Percentiles rank a stretch among this genome's conserved stretches.
phyloP scores from a whole-genome alignment of 2,797 vertebrate genomes.

The Podargus strigoides region DNA sequence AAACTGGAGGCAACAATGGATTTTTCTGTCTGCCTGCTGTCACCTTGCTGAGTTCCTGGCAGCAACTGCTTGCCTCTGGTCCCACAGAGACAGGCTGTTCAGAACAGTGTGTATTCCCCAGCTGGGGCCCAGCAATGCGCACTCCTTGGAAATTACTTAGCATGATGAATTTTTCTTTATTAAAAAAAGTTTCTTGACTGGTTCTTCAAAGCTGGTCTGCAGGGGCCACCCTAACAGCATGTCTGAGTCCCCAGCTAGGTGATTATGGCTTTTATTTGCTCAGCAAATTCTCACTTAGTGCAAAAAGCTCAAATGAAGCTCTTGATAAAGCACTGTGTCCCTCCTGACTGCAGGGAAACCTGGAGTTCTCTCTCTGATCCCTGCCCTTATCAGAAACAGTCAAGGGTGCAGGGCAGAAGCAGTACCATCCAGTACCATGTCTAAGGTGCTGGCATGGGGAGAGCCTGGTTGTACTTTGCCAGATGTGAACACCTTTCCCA shows the following conservation, averaged over 20 bases:
- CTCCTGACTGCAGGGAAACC: not conserved
- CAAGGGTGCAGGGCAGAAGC: not conserved
- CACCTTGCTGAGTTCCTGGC: not conserved
- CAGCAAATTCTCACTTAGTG: not conserved
- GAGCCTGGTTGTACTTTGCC: not conserved
- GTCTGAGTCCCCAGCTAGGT: not conserved
- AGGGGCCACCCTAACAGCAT: not conserved
- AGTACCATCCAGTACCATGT: not conserved
- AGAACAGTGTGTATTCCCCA: not conserved
- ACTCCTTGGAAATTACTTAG: not conserved
- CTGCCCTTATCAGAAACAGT: not conserved
- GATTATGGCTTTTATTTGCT: not conserved
- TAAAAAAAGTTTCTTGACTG: not conserved
- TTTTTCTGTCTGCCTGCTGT: not conserved
- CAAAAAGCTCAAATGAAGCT: not conserved
- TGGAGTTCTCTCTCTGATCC: not conserved
- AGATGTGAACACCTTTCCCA: not conserved
- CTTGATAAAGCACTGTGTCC: accelerated
- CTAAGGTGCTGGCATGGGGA: not conserved
- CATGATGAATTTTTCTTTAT: not conserved
- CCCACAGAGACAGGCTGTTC: not conserved
- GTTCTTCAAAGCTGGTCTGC: not conserved
- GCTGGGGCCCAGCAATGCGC: accelerated
- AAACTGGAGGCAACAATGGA: not conserved
- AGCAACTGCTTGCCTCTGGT: not conserved